A percentile compares a stretch with the other conserved stretches of the same genome.
phyloP scores from a whole-genome alignment of 2,888 invertebrate genomes.

The Diloba caeruleocephala region DNA sequence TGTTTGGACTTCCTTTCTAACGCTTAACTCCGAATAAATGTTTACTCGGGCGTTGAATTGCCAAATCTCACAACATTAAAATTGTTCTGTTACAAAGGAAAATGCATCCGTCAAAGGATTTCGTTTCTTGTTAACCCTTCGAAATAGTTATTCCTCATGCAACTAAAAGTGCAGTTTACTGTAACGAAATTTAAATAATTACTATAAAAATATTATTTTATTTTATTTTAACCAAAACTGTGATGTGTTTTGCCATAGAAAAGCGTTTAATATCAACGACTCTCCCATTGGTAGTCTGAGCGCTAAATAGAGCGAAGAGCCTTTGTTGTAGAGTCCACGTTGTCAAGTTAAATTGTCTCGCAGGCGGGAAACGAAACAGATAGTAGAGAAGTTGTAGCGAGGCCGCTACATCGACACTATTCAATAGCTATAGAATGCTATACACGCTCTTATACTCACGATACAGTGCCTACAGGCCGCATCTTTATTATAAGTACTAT shows the following conservation, averaged over 20 bases:
- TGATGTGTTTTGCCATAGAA: constrained; percentile 42
- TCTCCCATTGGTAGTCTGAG: constrained; percentile 68
- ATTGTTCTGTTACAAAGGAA: constrained; percentile 19
- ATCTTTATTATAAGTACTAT: constrained; percentile 43
- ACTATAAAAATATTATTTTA: constrained; percentile 1
- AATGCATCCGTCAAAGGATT: constrained; percentile 8
- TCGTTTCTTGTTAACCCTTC: not conserved
- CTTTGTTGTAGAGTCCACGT: constrained; percentile 82
- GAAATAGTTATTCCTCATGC: not conserved
- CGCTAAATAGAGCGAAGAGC: constrained; percentile 82
- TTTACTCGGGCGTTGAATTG: constrained; percentile 65
- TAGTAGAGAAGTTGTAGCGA: constrained; percentile 83
- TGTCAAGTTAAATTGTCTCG: constrained; percentile 88
- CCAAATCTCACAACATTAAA: constrained; percentile 34
- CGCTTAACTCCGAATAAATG: constrained; percentile 67
- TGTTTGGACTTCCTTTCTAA: constrained; percentile 72
- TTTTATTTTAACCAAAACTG: constrained; percentile 28
- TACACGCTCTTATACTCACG: constrained; percentile 40
- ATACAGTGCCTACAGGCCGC: constrained; percentile 20
- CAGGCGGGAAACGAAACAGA: constrained; percentile 86
- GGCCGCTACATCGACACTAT: constrained; percentile 81
- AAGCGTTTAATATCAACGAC: constrained; percentile 67
- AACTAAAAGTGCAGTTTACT: not conserved
- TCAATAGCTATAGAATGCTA: constrained; percentile 68
- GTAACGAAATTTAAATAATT: too few relatives aligned